Base-by-base conservation (phyloP, 2,888 invertebrate genomes). In the Conops quadrifasciatus region DNA sequence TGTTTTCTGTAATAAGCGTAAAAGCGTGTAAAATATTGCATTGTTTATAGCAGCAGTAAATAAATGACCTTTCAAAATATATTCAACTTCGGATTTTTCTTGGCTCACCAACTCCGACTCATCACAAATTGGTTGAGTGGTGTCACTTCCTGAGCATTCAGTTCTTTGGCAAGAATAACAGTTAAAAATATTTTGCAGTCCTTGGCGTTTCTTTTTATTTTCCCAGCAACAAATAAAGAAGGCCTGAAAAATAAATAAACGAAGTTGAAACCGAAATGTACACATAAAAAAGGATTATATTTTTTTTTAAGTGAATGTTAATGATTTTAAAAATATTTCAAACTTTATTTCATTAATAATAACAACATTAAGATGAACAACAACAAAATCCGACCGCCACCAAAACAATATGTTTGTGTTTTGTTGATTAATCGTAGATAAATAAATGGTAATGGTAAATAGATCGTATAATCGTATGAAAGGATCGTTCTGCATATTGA, bases 151-250 rank as follows among this genome's bases (percentile, higher is more conserved):
- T 30, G 71, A 69, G 9, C 36, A 36, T 36, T 36, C 36, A 7
- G 5, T 9, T 36, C 11, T 76, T 74, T 30, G 74, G 67, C 77
- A 79, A n/a, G 67, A 24, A 64, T 74, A 74, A 16, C 74, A 75
- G 45, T 49, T 71, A 4, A 80, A 70, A 4, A 78, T 62, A 43
- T 77, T 69, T 0, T 58, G 28, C 1, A 83, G 11, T 0, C 60
- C 21, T 1, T 77, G 73, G 15, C 80, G 77, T 71, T 74, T 73
- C 47, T 79, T 78, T 59, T 78, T 79, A 71, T 83, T 75, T 53
- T 84, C 84, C 75, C 82, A 73, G 1, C 82, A 71, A 53, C 72
- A 24, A 15, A 82, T 78, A 30, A 84, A 79, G 72, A 83, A 78
- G 2, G 72, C 16, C 83, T 79, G 49, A n/a, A 70, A 60, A 63